Evolutionary conservation across 2,797 vertebrate genomes (phyloP).

Genomic region (Moxostoma hubbsi): DNA sequence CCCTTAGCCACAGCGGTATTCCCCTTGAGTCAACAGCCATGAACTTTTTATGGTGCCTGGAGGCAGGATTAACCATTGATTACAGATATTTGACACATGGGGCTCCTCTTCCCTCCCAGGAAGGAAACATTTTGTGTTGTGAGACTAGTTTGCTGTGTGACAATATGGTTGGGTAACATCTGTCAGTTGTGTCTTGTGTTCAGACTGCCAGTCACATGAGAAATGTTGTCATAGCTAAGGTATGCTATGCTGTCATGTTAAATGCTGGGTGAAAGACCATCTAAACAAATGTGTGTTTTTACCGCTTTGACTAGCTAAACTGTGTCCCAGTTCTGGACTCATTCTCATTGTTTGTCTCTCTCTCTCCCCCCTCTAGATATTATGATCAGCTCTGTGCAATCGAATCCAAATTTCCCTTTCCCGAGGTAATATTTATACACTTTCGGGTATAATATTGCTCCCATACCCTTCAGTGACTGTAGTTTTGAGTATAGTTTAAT

Average conservation of each 20-base stretch:
- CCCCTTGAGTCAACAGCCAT: conserved; percentile 7
- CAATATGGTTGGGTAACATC: not conserved
- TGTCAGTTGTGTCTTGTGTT: not conserved
- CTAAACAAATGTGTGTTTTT: not conserved
- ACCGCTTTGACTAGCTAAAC: not conserved
- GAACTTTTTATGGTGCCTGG: not conserved
- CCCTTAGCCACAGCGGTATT: conserved; percentile 38
- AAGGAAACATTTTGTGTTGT: conserved; percentile 7
- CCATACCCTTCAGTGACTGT: not conserved
- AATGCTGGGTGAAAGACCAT: not conserved
- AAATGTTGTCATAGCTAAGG: not conserved
- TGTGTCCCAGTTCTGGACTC: not conserved
- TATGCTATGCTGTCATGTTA: not conserved
- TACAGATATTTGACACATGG: not conserved
- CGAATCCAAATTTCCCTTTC: conserved; percentile 97
- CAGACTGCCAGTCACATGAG: conserved; percentile 26
- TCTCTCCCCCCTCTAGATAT: conserved; percentile 77
- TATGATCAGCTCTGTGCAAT: conserved; percentile 96
- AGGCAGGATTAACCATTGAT: not conserved
- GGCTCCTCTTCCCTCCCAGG: not conserved
- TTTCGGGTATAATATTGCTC: not conserved
- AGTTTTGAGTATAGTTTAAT: too few relatives aligned
- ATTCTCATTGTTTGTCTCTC: conserved; percentile 10
- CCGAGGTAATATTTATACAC: conserved; percentile 86
- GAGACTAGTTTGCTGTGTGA: not conserved